Evolutionary conservation across 2,113 vertebrate species (phyloP), one percentile per base, ranked within the genome.

Genomic region (Archilochus colubris): DNA sequence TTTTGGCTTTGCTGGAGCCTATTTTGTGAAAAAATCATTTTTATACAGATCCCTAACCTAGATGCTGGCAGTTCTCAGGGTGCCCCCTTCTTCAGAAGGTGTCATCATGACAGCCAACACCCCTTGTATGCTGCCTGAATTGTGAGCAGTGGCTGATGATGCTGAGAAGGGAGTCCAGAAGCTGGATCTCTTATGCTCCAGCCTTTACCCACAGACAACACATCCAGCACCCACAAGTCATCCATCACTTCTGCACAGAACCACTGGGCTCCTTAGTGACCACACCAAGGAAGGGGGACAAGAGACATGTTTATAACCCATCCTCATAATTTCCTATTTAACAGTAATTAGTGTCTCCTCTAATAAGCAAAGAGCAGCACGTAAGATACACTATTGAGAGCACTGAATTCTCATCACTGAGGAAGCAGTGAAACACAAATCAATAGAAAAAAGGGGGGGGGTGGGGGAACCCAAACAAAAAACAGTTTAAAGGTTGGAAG

Each of bases 201-300:
- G 78, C 23, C 74, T 51, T 73, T 43, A 63, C 14, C 30, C 44
- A 48, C 20, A 87, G 43, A 57, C 33, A 75, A 44, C 27, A 25
- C 30, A 38, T 38, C 36, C 36, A 38, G 36, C 36, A 38, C 36
- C 36, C 36, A 38, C 36, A 38, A 38, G 36, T 75, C 12, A 10
- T 10, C 77, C 20, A 43, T 1, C 0, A 1, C 40, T 33, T 76
- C 86, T 50, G 23, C 0, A 1, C 14, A 43, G n/a, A 58, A n/a
- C n/a, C 59, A 63, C 0, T 23, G 36, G n/a, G 30, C 23, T 80
- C n/a, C 43, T 8, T 40, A 83, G 43, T 12, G 44, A 62, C 30
- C 30, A 15, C 0, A 2, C 5, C 55, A 31, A 57, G 66, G 58
- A 62, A 78, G 14, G 12, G 53, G 22, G 18, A 14, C 48, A 76